Base-by-base conservation (phyloP, 2,797 vertebrate genomes). In the Pseudomugil gertrudae region DNA sequence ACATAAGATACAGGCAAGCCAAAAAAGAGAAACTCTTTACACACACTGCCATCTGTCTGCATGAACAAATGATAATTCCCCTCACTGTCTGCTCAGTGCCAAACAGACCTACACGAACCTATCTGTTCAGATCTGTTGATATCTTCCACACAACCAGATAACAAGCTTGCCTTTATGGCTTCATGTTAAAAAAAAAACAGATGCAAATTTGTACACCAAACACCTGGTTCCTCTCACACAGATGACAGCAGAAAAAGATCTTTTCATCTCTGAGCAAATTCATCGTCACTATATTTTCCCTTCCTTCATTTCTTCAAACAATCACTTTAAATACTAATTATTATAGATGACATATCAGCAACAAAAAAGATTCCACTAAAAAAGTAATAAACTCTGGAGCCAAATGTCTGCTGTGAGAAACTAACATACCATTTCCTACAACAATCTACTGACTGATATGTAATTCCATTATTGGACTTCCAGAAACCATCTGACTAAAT, bases 151-250 rank as follows among this genome's bases (percentile, higher is more conserved):
- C 30, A 4, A 35, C 9, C 6, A 3, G 26, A 5, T 38, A 63
- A 74, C 48, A 62, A 57, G 15, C 61, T 29, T 17, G 53, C 45
- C 40, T 70, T 57, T 71, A 43, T 64, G 24, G 29, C 14, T 36
- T 6, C 33, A 26, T 17, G 35, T 59, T 36, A 71, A 54, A 38
- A 80, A 69, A 79, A 26, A 63, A 58, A 48, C 64, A 50, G 38
- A 81, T 61, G 64, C 63, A 67, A 83, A 86, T 80, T 9, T 63
- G 2, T 51, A 8, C 36, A 24, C 50, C 32, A 69, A 67, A 57
- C 63, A 69, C 1, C 15, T 30, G 45, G 60, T 69, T 26, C 43
- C 26, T 15, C 30, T 15, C 30, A 43, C 32, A 63, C 48, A 52
- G 54, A 43, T 43, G 11, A 53, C 32, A 48, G 10, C 33, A 21